Evolutionary conservation across 1,140 invertebrate species (phyloP), one percentile per base, ranked within the genome.

Genomic region (Lethocerus indicus): DNA sequence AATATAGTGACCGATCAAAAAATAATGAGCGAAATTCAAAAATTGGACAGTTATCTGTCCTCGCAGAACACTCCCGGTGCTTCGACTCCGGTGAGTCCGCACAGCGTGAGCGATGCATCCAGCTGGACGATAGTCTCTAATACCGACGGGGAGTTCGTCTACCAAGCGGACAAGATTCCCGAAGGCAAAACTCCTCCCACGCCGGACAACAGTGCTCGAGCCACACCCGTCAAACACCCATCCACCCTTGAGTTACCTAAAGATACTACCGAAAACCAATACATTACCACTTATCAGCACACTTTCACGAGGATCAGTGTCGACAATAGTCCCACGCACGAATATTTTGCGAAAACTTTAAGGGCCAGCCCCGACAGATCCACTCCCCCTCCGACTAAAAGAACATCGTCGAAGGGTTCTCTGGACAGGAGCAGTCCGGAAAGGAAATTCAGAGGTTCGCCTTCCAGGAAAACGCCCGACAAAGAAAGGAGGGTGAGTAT

Each of bases 261-360:
- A 39, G 58, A 57, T 42, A 28, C 48, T 47, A 60, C 58, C 49
- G 57, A 69, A 41, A 65, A 68, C 21, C 64, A 72, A 54, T 75
- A 75, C 58, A 63, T 70, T 45, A 76, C 73, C 12, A 77, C 74
- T 1, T 76, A 77, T 55, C 64, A 72, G 56, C 64, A 63, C 28
- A 71, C 75, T 51, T 76, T 66, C 53, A 74, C 69, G 47, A 69
- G 69, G 54, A 74, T 79, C 28, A 75, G 72, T 51, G 68, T 71
- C 43, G 72, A 76, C 53, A 67, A 73, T 46, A 79, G 76, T 59
- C 74, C 78, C 6, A 73, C 77, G 20, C 79, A 82, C 59, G 71
- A 79, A 54, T 76, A 76, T 3, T 82, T 79, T 66, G 79, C 77
- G 2, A 73, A 75, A 48, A 78, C 78, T 26, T 63, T 82, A 28